Evolutionary conservation across 2,888 invertebrate genomes (phyloP), one percentile per base, ranked within the genome.

Genomic region (Rosalia funebris): DNA sequence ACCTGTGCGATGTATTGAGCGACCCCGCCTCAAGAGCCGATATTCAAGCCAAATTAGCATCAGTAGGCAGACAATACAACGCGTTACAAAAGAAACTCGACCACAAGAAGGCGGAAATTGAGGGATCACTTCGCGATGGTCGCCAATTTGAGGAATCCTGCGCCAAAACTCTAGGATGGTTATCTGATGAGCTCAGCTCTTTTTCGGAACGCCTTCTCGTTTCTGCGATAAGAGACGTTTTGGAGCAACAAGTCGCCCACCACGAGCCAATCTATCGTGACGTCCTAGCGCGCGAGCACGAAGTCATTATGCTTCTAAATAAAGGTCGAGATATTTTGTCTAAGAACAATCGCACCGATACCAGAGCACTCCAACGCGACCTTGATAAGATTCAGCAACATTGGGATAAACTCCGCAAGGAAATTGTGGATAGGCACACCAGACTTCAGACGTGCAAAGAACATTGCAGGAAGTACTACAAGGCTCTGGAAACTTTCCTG

Each of bases 21-120:
- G 97, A 98, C 82, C 90, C 96, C 0, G 91, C 94, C 0, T 93
- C 95, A 0, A 87, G 93, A 48, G 92, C 93, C 41, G 97, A 98
- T 82, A 93, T 98, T 42, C 92, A 92, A 81, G 89, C 89, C 68
- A 96, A 96, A 78, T 85, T 98, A 54, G 87, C 90, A 0, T 91
- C 91, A 1, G 88, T 96, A n/a, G 94, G 90, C 14, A 86, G 95
- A 46, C 91, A 95, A 75, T 95, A 95, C 77, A 91, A 90, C 76
- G 92, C 93, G 50, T 83, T 96, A 69, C 95, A 95, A 76, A 89
- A 93, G 85, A 95, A 96, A 81, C 83, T 96, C 10, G 95, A 95
- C 79, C 91, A 92, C 71, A 88, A 89, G 75, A 94, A 95, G 81
- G 94, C 95, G 0, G 95, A 96, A 81, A 88, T 96, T 17, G 96